phyloP scores from a whole-genome alignment of 30 jellyfish, hydroid and myxozoan genomes.

The Turritopsis rubra region DNA sequence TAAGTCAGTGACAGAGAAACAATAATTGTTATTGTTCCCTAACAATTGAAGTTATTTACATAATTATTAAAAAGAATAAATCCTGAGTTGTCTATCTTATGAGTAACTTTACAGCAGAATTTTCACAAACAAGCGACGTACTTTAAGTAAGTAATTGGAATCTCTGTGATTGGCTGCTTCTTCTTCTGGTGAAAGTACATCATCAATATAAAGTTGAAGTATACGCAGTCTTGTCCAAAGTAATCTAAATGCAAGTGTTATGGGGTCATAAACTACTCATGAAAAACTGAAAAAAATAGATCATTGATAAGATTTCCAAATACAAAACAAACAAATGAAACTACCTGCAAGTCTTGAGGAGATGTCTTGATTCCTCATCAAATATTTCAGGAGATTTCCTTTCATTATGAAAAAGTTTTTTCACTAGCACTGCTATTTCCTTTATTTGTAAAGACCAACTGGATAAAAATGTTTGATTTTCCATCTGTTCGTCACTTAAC shows the following conservation, averaged over 20 bases:
- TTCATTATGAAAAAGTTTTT: not conserved
- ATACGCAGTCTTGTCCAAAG: slow-evolving; percentile 25
- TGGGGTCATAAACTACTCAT: not conserved
- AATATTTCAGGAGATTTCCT: not conserved
- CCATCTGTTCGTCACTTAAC: not conserved
- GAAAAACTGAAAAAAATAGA: too few relatives aligned
- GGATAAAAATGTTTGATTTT: not conserved
- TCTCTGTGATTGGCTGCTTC: slow-evolving; percentile 22
- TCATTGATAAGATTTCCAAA: too few relatives aligned
- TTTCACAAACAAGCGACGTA: too few relatives aligned
- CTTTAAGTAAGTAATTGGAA: too few relatives aligned
- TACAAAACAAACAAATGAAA: not conserved
- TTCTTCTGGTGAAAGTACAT: slow-evolving; percentile 47
- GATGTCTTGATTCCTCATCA: not conserved
- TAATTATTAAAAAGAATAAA: too few relatives aligned
- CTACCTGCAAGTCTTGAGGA: not conserved
- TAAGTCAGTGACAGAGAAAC: too few relatives aligned
- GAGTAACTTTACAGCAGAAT: too few relatives aligned
- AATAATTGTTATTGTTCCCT: too few relatives aligned
- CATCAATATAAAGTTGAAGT: slow-evolving; percentile 31
- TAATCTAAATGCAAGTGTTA: not conserved
- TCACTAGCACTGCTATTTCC: not conserved
- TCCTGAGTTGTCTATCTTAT: too few relatives aligned
- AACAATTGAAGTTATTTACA: too few relatives aligned
- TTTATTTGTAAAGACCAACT: not conserved